phyloP scores from a whole-genome alignment of 92 coral and sea anemone species.

The Desmophyllum pertusum region DNA sequence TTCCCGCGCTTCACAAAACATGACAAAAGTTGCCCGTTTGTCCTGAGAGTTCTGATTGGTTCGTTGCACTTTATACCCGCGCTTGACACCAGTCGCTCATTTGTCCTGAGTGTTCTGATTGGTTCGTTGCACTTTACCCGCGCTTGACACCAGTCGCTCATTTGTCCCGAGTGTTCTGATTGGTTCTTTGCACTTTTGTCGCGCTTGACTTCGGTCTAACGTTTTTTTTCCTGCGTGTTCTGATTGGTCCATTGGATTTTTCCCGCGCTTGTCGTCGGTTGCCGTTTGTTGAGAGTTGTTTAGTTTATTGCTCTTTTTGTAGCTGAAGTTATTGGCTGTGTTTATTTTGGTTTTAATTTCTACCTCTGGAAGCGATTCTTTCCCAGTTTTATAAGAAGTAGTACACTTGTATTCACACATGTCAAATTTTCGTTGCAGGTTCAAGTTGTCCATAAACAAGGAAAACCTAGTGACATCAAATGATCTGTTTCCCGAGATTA shows the following conservation, averaged over 20 bases:
- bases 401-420: neutral
- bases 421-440: slow-evolving; percentile 13
- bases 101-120: no score
- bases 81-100: neutral
- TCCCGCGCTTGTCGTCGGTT: no score
- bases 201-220: neutral
- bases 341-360: no score
- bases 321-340: neutral
- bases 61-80: neutral
- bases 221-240: neutral
- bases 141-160: neutral
- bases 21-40: no score
- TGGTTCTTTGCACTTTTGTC: neutral
- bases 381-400: no score
- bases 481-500: slow-evolving; percentile 41
- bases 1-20: no score
- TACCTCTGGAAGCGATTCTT: no score
- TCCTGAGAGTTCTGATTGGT: neutral
- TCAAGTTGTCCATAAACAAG: slow-evolving; percentile 25
- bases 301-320: neutral
- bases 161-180: neutral
- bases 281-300: no score
- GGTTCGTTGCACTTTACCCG: neutral
- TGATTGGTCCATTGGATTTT: no score
- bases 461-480: slow-evolving; percentile 33